A percentile compares a stretch with the other conserved stretches of the same genome.
Conservation (phyloP, 2,797 vertebrate species). For the Karalla daura region DNA sequence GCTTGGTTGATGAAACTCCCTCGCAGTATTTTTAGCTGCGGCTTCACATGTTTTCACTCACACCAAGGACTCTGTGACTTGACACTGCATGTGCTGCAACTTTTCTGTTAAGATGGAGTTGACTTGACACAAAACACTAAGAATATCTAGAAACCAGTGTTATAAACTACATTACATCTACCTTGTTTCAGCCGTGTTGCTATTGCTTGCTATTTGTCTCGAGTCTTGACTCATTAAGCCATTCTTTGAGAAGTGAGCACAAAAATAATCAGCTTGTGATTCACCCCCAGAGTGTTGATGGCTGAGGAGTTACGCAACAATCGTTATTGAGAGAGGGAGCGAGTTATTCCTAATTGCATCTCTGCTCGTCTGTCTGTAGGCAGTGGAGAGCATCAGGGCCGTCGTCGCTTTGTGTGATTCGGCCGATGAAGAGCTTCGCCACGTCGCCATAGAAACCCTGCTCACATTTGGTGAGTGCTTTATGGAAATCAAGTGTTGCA, state of each 20-base stretch:
- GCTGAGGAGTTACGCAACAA: not conserved
- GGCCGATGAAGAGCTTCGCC: constrained; percentile 91
- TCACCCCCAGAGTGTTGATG: not conserved
- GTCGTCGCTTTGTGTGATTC: constrained; percentile 92
- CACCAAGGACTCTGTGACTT: not conserved
- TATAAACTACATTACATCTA: too few species aligned
- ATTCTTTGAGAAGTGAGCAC: not conserved
- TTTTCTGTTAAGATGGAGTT: too few species aligned
- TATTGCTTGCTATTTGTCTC: not conserved
- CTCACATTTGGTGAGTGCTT: constrained; percentile 91
- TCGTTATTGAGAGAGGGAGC: not conserved
- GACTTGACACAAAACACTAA: too few species aligned
- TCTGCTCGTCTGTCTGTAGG: constrained; percentile 76
- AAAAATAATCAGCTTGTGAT: not conserved
- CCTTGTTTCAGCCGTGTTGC: too few species aligned
- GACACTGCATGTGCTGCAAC: not conserved
- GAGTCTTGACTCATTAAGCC: not conserved
- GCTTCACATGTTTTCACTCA: not conserved
- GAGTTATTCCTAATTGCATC: not conserved
- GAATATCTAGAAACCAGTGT: too few species aligned
- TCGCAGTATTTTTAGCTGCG: too few species aligned
- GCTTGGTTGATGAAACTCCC: too few species aligned
- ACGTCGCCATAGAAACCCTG: constrained; percentile 93
- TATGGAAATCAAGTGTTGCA: constrained; percentile 4
- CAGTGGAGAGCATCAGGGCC: constrained; percentile 92